These are phyloP conservation scores for Phylloscopus trochilus DNA, from an alignment of 2,113 vertebrate genomes.

Conservation along the genomic window DNA sequence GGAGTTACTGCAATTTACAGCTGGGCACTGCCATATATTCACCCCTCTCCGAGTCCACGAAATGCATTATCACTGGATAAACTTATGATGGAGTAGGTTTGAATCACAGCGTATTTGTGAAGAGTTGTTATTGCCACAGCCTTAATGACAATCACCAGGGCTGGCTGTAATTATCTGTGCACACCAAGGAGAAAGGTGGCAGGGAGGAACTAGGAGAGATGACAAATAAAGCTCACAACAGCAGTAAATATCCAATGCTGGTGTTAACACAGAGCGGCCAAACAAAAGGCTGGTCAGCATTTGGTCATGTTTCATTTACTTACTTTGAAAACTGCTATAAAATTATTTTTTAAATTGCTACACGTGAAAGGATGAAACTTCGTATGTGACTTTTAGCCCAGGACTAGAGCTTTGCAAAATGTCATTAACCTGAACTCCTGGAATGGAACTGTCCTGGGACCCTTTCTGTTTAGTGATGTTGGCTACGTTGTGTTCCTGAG, in stretches of 20 bases:
- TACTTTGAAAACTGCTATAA: neutral
- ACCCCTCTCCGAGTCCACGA: neutral
- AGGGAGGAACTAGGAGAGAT: neutral
- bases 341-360: neutral
- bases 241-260: neutral
- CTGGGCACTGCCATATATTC: neutral
- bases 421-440: neutral
- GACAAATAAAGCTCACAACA: neutral
- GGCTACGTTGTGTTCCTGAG: neutral
- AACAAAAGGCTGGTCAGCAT: constrained; percentile 19
- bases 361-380: neutral
- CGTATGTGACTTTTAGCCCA: neutral
- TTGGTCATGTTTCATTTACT: neutral
- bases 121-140: neutral
- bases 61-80: neutral
- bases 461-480: neutral
- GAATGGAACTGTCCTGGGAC: neutral
- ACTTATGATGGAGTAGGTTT: neutral
- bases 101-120: neutral
- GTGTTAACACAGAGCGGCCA: neutral
- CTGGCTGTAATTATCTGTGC: constrained; percentile 9
- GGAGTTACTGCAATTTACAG: neutral
- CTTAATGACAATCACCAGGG: neutral
- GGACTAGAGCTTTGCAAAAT: neutral
- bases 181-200: constrained; percentile 35